These are phyloP conservation scores for Eucidaris tribuloides DNA, from an alignment of 35 echinoderm and acorn worm genomes.

Conservation along the genomic window DNA sequence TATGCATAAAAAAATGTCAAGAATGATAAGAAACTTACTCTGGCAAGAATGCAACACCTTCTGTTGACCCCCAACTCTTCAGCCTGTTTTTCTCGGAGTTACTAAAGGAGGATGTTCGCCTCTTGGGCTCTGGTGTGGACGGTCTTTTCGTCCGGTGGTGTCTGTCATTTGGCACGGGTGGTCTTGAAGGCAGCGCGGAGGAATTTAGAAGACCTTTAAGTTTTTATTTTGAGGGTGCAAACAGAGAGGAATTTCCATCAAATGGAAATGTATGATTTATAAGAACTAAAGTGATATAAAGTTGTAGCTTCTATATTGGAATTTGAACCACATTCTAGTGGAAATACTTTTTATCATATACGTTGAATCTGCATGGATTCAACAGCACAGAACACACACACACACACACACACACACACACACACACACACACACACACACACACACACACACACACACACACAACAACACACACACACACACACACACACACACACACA, in stretches of 20 bases:
- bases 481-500: too few species aligned
- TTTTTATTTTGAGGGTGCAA: background rate
- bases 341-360: too few species aligned
- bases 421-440: too few species aligned
- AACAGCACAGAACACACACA: too few species aligned
- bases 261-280: too few species aligned
- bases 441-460: too few species aligned
- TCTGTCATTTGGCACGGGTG: slow-evolving; percentile 30
- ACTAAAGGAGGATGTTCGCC: slow-evolving; percentile 60
- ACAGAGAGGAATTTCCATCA: background rate
- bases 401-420: too few species aligned
- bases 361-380: too few species aligned
- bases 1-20: background rate
- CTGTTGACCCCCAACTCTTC: slow-evolving; percentile 52
- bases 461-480: too few species aligned
- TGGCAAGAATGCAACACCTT: slow-evolving; percentile 20
- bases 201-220: slow-evolving; percentile 38
- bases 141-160: slow-evolving; percentile 42
- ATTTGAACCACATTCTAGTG: too few species aligned
- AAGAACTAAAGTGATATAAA: too few species aligned
- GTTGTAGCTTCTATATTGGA: too few species aligned
- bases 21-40: background rate
- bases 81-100: slow-evolving; percentile 30
- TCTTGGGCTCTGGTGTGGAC: slow-evolving; percentile 53
- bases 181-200: slow-evolving; percentile 51